Conservation (phyloP, 64 coral and sea anemone species). For the Exaiptasia diaphana region DNA sequence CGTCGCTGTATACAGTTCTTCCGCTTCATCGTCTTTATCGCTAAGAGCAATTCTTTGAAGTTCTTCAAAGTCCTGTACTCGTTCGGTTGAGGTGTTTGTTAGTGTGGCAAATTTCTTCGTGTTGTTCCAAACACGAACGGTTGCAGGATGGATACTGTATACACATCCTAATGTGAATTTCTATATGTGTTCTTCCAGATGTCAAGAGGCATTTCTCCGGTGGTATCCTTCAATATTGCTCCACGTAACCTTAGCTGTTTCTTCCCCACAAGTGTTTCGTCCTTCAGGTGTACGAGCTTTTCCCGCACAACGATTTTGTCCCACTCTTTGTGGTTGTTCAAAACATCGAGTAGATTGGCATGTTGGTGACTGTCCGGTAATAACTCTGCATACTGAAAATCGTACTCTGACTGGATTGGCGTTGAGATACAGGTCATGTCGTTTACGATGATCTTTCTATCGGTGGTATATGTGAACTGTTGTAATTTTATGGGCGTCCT, state of each 20-base stretch:
- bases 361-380: background rate
- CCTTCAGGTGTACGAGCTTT: background rate
- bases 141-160: too few species aligned
- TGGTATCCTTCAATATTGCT: background rate
- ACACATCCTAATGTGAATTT: background rate
- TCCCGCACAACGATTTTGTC: background rate
- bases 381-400: background rate
- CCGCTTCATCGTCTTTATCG: too few species aligned
- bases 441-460: background rate
- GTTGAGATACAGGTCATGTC: background rate
- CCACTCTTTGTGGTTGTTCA: background rate
- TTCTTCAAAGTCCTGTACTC: too few species aligned
- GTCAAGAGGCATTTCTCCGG: background rate
- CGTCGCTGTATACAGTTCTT: too few species aligned
- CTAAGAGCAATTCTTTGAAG: too few species aligned
- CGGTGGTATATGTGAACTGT: background rate
- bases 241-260: background rate
- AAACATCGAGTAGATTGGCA: background rate
- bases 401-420: background rate
- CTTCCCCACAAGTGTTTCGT: background rate
- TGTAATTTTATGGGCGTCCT: constrained; percentile 3
- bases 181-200: background rate
- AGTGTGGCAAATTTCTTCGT: too few species aligned
- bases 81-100: too few species aligned
- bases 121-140: too few species aligned